Percentiles rank a stretch among this genome's conserved stretches.
phyloP scores from a whole-genome alignment of 2,888 invertebrate species.

The Lochmaea crataegi region DNA sequence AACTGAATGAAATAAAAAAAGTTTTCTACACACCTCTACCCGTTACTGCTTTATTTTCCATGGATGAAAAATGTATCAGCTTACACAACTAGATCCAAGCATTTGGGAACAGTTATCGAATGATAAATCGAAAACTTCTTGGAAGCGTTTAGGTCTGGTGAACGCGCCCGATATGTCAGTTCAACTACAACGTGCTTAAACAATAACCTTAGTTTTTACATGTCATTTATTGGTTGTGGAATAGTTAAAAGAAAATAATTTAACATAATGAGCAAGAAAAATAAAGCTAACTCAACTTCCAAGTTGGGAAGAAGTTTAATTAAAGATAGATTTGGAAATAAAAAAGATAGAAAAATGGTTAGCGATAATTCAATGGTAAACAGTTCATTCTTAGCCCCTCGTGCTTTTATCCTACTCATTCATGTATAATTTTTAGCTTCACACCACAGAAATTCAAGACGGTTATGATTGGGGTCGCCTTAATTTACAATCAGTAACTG shows the following conservation, averaged over 20 bases:
- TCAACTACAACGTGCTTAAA: neutral
- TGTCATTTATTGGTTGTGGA: neutral
- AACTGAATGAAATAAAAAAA: too few species aligned
- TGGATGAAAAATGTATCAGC: too few species aligned
- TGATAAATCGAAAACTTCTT: neutral
- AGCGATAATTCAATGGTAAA: conserved; percentile 81
- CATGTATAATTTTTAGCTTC: conserved; percentile 69
- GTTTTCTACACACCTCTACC: too few species aligned
- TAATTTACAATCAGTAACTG: conserved; percentile 92
- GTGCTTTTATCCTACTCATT: conserved; percentile 3
- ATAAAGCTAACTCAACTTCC: conserved; percentile 65
- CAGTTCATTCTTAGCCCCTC: conserved; percentile 7
- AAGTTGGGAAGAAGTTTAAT: conserved; percentile 77
- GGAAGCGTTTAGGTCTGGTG: neutral
- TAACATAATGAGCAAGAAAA: conserved; percentile 78
- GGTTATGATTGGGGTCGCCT: conserved; percentile 92
- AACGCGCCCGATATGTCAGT: neutral
- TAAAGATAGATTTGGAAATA: conserved; percentile 78
- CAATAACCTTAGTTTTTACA: neutral
- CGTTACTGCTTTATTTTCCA: too few species aligned
- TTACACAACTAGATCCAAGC: too few species aligned
- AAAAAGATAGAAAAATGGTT: conserved; percentile 73
- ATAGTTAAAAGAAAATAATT: neutral
- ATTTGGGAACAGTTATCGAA: too few species aligned
- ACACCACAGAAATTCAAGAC: conserved; percentile 89